Percentiles rank a stretch among this genome's conserved stretches.
Evolutionary conservation across 2,888 invertebrate species (phyloP).

Genomic region (Salticus scenicus): DNA sequence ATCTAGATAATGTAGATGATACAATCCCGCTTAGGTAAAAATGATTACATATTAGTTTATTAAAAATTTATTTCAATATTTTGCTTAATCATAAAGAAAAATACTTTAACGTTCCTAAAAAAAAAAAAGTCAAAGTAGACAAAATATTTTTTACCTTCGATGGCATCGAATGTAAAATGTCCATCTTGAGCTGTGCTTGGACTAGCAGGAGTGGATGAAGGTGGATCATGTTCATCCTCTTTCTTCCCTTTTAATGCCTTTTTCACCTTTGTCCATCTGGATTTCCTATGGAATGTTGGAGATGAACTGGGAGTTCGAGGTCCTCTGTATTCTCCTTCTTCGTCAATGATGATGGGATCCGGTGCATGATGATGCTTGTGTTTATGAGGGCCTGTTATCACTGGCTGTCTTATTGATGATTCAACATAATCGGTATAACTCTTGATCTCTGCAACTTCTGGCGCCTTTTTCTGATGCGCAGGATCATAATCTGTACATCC

Average conservation of each 20-base stretch:
- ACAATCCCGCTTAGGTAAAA: too few species aligned
- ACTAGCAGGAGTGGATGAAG: conserved; percentile 62
- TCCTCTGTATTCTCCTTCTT: conserved; percentile 10
- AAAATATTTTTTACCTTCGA: too few species aligned
- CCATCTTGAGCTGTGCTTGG: conserved; percentile 54
- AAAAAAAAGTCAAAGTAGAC: too few species aligned
- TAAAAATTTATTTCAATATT: too few species aligned
- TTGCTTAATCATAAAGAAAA: too few species aligned
- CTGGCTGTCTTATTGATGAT: background rate
- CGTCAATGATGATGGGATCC: conserved; percentile 11
- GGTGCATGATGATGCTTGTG: conserved; percentile 28
- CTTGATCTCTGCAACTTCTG: conserved; percentile 1
- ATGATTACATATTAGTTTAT: too few species aligned
- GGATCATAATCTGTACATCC: conserved; percentile 20
- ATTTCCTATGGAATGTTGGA: conserved; percentile 78
- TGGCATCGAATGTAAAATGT: conserved; percentile 53
- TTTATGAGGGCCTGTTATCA: background rate
- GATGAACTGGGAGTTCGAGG: conserved; percentile 72
- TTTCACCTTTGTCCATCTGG: conserved; percentile 85
- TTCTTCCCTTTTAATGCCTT: conserved; percentile 75
- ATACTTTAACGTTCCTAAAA: too few species aligned
- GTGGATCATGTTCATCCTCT: conserved; percentile 36
- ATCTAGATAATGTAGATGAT: too few species aligned
- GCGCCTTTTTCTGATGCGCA: background rate
- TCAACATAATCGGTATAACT: conserved; percentile 17